Evolutionary conservation across 37 sponge, comb jelly and placozoan species (phyloP), one percentile per base, ranked within the genome.

Genomic region (Mnemiopsis leidyi): DNA sequence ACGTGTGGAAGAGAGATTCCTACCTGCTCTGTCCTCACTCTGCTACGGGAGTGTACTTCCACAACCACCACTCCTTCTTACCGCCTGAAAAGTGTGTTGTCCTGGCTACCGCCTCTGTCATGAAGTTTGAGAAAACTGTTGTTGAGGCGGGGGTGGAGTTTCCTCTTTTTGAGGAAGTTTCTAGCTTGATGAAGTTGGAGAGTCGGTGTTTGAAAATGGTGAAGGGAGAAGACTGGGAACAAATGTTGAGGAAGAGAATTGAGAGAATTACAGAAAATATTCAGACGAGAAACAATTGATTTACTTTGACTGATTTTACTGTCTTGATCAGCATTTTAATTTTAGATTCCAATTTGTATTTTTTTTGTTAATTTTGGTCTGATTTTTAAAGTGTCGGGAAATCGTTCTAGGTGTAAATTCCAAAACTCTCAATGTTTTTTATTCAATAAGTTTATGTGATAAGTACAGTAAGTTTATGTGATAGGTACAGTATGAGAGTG

Each of bases 1-100:
- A 93, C n/a, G n/a, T n/a, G n/a, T n/a, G n/a, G n/a, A n/a, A n/a
- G n/a, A 69, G 93, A 48, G 32, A 94, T 23, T 20, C 33, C 0
- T 96, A 96, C 69, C 1, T 69, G 18, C 26, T 95, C 38, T 96
- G 96, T 35, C 96, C 96, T 38, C 96, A 96, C 92, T 90, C 96
- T 0, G 96, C 96, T 32, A 85, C 94, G 0, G 96, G 69, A 16
- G 40, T 94, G 71, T 0, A 37, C 13, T 92, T 93, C 16, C 76
- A 38, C 69, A 18, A 40, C 29, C 25, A 69, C 25, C n/a, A 39
- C 3, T 36, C 37, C 1, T 26, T 67, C 0, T 32, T 29, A 61
- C 24, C 38, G 0, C 20, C 69, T 35, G 39, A 68, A 0, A 13
- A 85, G 36, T n/a, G n/a, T n/a, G 95, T 95, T 3, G 79, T 94